phyloP scores from a whole-genome alignment of 2,797 vertebrate species.

The Eupleurogrammus muticus region DNA sequence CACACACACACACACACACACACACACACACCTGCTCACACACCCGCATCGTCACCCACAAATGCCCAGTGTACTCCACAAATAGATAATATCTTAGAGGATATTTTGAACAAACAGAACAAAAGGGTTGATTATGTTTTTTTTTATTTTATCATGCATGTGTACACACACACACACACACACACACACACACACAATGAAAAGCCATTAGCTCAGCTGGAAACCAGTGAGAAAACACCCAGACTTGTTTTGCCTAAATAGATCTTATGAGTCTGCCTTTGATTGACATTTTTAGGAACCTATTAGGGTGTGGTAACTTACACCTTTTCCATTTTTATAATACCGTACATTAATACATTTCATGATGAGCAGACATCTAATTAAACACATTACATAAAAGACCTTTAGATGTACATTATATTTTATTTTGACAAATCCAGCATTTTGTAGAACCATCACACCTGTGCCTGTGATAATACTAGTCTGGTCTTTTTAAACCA shows the following conservation, averaged over 20 bases:
- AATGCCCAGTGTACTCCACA: constrained; percentile 5
- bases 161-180: background rate
- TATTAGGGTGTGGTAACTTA: background rate
- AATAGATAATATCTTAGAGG: constrained; percentile 6
- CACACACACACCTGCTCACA: background rate
- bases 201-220: background rate
- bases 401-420: too few species aligned
- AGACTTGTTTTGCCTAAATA: background rate
- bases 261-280: background rate
- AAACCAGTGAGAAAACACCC: background rate
- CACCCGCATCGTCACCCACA: constrained; percentile 21
- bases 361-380: background rate
- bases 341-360: background rate
- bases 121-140: background rate
- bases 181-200: background rate
- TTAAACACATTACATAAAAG: background rate
- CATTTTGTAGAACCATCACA: too few species aligned
- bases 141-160: background rate
- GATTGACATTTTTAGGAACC: background rate
- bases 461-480: too few species aligned
- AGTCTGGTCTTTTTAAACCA: too few species aligned
- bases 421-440: too few species aligned
- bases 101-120: background rate
- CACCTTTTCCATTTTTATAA: background rate
- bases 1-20: constrained; percentile 23